Base-by-base conservation (phyloP, 2,888 invertebrate species). In the Macrosoma leucophasiata region DNA sequence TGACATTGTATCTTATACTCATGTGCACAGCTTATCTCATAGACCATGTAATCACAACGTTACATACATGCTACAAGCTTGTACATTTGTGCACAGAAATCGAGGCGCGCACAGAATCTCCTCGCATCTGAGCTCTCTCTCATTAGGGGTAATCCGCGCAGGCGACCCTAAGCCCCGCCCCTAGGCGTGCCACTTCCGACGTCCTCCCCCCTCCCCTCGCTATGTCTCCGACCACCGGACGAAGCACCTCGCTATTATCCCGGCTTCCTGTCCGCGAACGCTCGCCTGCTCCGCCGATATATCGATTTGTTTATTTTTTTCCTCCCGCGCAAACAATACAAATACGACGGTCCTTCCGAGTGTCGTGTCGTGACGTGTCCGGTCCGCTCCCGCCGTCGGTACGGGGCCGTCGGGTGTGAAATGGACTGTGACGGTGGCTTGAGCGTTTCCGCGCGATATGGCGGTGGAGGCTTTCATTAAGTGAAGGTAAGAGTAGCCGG, bases 241-340 rank as follows among this genome's bases (percentile, higher is more conserved):
- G 60, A 58, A 59, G 55, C 62, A 50, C 58, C 62, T 76, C 74
- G 71, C 79, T 78, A 81, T 84, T 84, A 84, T 82, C 70, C 71
- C 67, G 65, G 81, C 63, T 82, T 84, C 82, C 82, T 81, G 81
- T 81, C 75, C 75, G 66, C 68, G 73, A 67, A 71, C 81, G 75
- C 81, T 68, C 76, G 82, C 72, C 62, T 75, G 59, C 58, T 69
- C 66, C 72, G 55, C 56, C 67, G 64, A 77, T 71, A 69, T 68
- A 78, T 78, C 65, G 78, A 81, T 81, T 73, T 81, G 81, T 84
- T 82, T 79, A 75, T 82, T 81, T 81, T 64, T 76, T 81, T 72
- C 64, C 64, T 72, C 64, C 64, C 72, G 66, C 66, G 70, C 61
- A 61, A 67, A 67, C 62, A 59, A 69, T 70, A 66, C 71, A 64